A percentile compares a stretch with the other conserved stretches of the same genome.
These are phyloP conservation scores for Cathartes aura DNA, from an alignment of 2,113 vertebrate genomes.

Conservation along the genomic window DNA sequence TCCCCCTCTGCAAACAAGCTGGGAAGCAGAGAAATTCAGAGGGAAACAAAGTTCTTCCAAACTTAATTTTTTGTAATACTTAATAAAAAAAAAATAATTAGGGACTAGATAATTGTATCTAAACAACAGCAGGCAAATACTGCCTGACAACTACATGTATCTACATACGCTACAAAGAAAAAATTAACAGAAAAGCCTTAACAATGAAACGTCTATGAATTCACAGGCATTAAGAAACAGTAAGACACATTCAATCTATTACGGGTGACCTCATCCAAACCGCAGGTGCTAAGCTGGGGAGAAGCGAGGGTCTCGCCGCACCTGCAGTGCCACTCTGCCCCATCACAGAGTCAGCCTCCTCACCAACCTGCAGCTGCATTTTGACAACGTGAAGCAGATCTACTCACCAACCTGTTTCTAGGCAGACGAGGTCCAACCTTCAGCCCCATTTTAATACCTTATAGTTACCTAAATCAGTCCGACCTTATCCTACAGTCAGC, in stretches of 20 bases:
- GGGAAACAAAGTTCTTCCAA: not conserved
- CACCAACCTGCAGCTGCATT: not conserved
- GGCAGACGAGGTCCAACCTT: not conserved
- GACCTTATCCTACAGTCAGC: not conserved
- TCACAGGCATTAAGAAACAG: not conserved
- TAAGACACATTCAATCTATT: accelerated
- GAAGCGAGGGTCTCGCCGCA: not conserved
- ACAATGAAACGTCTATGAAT: accelerated
- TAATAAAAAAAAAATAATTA: not conserved
- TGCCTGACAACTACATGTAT: not conserved
- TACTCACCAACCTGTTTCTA: not conserved
- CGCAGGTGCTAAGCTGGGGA: not conserved
- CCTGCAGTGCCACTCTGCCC: not conserved
- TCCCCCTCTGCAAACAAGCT: not conserved
- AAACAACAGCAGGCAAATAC: not conserved
- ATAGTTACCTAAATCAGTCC: not conserved
- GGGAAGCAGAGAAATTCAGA: not conserved
- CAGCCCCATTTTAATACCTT: not conserved
- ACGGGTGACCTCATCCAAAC: not conserved
- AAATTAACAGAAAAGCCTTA: not conserved
- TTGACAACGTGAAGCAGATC: not conserved
- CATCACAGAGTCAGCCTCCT: accelerated
- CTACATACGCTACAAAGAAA: not conserved
- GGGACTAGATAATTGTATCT: not conserved
- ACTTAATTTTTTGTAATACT: not conserved